Evolutionary conservation across 1,140 invertebrate species (phyloP).

Genomic region (Rhyacophila brunnea): DNA sequence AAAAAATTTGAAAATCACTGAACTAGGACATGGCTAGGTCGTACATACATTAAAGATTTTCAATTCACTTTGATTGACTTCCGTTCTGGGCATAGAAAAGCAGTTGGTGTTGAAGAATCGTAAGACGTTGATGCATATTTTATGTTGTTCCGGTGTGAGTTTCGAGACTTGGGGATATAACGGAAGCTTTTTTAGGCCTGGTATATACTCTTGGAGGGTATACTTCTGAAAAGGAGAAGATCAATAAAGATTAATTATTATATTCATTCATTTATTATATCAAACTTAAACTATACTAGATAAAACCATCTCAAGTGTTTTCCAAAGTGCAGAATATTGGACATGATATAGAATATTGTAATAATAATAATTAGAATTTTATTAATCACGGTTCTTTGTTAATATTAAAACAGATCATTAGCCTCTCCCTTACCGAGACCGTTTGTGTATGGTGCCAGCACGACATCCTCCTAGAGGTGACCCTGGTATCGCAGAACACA

Average conservation of each 20-base stretch:
- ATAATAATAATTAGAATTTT: not conserved
- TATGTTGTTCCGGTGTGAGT: conserved; percentile 13
- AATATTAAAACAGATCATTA: not conserved
- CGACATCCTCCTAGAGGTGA: no score
- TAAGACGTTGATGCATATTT: conserved; percentile 18
- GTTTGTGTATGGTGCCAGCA: no score
- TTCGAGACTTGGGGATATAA: conserved; percentile 16
- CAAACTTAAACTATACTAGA: not conserved
- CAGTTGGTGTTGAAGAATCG: conserved; percentile 13
- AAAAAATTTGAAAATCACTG: no score
- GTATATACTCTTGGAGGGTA: not conserved
- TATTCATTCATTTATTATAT: not conserved
- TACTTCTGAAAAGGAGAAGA: not conserved
- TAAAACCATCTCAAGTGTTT: not conserved
- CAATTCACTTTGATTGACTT: conserved; percentile 6
- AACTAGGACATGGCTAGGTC: no score
- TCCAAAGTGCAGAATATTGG: not conserved
- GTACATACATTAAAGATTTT: conserved; percentile 18
- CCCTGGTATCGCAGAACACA: no score
- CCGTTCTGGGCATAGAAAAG: conserved; percentile 10
- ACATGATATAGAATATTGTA: not conserved
- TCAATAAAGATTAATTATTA: not conserved
- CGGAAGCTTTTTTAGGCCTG: conserved; percentile 6
- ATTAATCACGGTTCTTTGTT: not conserved
- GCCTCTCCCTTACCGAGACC: no score